Base-by-base conservation (phyloP, 2,797 vertebrate genomes). In the Loris lydekkerianus region DNA sequence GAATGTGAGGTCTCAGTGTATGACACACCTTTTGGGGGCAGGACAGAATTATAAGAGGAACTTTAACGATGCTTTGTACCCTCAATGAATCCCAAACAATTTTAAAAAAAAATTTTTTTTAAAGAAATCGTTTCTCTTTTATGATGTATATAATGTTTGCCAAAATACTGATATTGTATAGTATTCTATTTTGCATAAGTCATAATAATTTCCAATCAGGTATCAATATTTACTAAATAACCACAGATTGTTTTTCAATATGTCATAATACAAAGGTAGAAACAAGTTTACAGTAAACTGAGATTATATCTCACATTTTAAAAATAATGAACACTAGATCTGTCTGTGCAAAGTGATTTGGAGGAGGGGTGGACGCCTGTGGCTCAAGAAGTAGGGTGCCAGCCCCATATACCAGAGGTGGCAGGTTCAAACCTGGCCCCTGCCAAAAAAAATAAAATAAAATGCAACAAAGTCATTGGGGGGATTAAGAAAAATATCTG, bases 401-500 rank as follows among this genome's bases (percentile, higher is more conserved):
- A 34, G 34, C 34, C 34, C 34, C 34, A 34, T 34, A 34, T 34
- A 34, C 34, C 34, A 34, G 34, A 34, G 34, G 34, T 34, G 34
- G 34, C 34, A 34, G 34, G 34, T 34, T 34, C 34, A 34, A 34
- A 34, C 34, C 34, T 34, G 34, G 34, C 34, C 34, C 34, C 34
- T 34, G 34, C 34, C 34, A 34, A 34, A 34, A 34, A 34, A 34
- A 34, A 34, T 34, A 34, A 34, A 34, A 34, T 34, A 34, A 34
- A 34, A 34, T 34, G 34, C 34, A 34, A 34, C 34, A 34, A 34
- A 34, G 34, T 34, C 34, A 34, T 34, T 34, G 34, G 34, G 34
- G 65, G 25, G 61, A 58, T 85, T 81, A 65, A 93, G 37, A 92
- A 91, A 96, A 72, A 80, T 73, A 89, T 49, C 85, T 86, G 53